Conservation (phyloP, 2,888 invertebrate genomes). For the Serripes groenlandicus region DNA sequence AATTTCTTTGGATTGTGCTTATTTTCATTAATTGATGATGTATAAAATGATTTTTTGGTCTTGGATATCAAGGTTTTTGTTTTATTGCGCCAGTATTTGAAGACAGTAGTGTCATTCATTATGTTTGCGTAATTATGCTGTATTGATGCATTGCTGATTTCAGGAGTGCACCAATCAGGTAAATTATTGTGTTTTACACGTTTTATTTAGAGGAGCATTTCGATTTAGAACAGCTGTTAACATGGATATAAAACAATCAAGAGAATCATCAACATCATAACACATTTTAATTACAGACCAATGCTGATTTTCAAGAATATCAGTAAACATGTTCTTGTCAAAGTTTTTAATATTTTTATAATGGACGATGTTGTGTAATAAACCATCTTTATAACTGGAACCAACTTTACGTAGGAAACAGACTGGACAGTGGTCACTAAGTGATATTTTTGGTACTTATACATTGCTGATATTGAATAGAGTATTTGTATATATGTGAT, state of each 20-base stretch:
- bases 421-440: too few species aligned
- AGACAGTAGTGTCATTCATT: too few species aligned
- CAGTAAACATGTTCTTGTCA: neutral
- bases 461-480: too few species aligned
- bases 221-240: constrained; percentile 6
- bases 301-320: constrained; percentile 6
- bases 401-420: constrained; percentile 1
- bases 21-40: constrained; percentile 16
- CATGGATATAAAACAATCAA: constrained; percentile 14
- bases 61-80: neutral
- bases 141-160: neutral
- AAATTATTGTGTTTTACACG: constrained; percentile 7
- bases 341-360: constrained; percentile 20
- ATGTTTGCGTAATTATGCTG: neutral
- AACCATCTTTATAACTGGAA: neutral
- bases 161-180: constrained; percentile 11
- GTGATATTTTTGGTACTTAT: too few species aligned
- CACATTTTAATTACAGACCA: constrained; percentile 17
- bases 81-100: constrained; percentile 2
- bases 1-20: neutral
- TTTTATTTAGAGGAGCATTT: constrained; percentile 9
- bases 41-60: constrained; percentile 5
- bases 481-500: too few species aligned
- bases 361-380: constrained; percentile 4
- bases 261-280: constrained; percentile 22